phyloP scores from a whole-genome alignment of 1,140 invertebrate species.

The Drosophila sturtevanti region DNA sequence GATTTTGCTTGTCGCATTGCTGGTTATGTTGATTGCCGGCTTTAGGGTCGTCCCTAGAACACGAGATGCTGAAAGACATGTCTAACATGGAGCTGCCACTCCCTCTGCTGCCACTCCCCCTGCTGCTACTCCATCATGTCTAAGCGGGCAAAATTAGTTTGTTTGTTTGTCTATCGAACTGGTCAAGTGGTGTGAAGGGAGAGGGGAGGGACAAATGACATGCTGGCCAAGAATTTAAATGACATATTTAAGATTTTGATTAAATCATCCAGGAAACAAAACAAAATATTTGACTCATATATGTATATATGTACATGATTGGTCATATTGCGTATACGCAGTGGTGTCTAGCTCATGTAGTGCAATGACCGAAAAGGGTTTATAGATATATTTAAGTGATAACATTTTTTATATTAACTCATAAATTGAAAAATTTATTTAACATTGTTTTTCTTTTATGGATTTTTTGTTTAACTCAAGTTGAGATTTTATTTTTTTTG shows the following conservation, averaged over 20 bases:
- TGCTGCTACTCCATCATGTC: conserved; percentile 31
- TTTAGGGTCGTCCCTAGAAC: not conserved
- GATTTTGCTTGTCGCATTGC: conserved; percentile 54
- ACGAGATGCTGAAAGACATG: conserved; percentile 43
- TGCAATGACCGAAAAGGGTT: no score
- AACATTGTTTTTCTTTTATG: no score
- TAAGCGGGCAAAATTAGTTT: conserved; percentile 68
- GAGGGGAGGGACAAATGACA: no score
- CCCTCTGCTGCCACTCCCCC: no score
- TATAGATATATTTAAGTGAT: no score
- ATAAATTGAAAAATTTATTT: no score
- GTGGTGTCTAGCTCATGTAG: not conserved
- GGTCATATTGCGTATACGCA: conserved; percentile 39
- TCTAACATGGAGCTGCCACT: conserved; percentile 37
- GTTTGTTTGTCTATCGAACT: conserved; percentile 66
- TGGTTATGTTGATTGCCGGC: not conserved
- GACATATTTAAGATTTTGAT: conserved; percentile 71
- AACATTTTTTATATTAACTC: no score
- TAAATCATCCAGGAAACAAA: conserved; percentile 44
- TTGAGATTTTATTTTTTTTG: no score
- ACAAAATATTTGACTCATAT: not conserved
- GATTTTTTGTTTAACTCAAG: no score
- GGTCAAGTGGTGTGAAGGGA: not conserved
- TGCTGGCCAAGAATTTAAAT: conserved; percentile 66
- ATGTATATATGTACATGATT: no score